phyloP scores from a whole-genome alignment of 2,113 vertebrate species.

The Lophochroa leadbeateri region DNA sequence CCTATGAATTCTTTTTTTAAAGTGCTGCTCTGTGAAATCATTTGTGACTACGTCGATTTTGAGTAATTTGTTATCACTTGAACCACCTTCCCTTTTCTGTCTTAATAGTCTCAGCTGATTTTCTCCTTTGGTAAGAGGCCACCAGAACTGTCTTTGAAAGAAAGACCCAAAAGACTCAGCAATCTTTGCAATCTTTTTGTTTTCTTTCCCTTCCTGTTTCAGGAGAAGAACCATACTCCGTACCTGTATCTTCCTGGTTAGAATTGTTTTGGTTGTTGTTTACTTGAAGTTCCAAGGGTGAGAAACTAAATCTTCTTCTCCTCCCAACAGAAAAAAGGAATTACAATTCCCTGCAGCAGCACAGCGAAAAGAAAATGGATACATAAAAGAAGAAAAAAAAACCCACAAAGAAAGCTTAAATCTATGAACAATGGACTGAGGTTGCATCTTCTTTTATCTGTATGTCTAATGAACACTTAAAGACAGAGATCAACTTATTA shows the following conservation, averaged over 20 bases:
- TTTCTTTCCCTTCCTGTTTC: background rate
- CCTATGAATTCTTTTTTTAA: conserved; percentile 6
- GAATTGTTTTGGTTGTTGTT: background rate
- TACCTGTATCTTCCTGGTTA: background rate
- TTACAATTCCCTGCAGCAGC: background rate
- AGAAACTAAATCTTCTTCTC: background rate
- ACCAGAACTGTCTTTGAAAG: conserved; percentile 20
- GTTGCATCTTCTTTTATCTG: background rate
- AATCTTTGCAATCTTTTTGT: background rate
- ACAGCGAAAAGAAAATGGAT: background rate
- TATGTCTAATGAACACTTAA: background rate
- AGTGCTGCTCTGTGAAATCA: conserved; percentile 29
- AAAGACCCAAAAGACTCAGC: background rate
- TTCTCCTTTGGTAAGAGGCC: conserved; percentile 3
- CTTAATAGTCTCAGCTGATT: background rate
- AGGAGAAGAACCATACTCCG: background rate
- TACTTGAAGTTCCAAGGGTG: background rate
- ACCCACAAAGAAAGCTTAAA: background rate
- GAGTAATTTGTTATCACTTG: conserved; percentile 38
- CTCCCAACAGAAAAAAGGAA: background rate
- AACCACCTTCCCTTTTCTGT: conserved; percentile 31
- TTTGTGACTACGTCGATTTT: conserved; percentile 38
- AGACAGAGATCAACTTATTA: background rate
- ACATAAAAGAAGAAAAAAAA: background rate
- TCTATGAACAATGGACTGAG: background rate